A percentile compares a stretch with the other conserved stretches of the same genome.
These are phyloP conservation scores for Cantharis rustica DNA, from an alignment of 2,888 invertebrate species.

Conservation along the genomic window DNA sequence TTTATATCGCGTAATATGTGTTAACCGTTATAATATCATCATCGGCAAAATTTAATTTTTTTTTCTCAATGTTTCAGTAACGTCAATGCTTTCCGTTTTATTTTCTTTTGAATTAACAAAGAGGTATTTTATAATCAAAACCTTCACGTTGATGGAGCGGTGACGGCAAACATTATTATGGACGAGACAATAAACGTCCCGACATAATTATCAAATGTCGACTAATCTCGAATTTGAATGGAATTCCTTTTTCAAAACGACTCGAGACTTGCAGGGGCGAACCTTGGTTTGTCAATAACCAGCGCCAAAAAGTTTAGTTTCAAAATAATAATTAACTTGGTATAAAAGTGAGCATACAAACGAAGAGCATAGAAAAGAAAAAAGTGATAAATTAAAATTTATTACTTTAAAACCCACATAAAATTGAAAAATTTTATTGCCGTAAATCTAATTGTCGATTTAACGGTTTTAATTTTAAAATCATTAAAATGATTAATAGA, in stretches of 20 bases:
- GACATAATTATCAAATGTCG: neutral
- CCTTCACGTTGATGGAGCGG: neutral
- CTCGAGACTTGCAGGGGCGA: neutral
- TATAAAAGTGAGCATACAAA: neutral
- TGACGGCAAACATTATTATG: neutral
- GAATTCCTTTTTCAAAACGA: neutral
- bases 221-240: neutral
- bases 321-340: neutral
- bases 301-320: neutral
- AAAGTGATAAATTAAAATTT: neutral
- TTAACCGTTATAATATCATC: constrained; percentile 20
- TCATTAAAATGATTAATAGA: constrained; percentile 29
- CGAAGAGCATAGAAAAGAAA: neutral
- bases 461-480: constrained; percentile 30
- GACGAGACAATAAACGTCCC: neutral
- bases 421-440: neutral
- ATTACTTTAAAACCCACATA: neutral
- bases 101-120: neutral
- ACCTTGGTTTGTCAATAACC: neutral
- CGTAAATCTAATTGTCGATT: neutral
- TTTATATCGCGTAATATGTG: constrained; percentile 25
- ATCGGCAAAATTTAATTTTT: neutral
- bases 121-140: neutral
- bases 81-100: neutral
- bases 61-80: neutral